phyloP scores from a whole-genome alignment of 1,140 invertebrate genomes.

The Drosophila pruinosa region DNA sequence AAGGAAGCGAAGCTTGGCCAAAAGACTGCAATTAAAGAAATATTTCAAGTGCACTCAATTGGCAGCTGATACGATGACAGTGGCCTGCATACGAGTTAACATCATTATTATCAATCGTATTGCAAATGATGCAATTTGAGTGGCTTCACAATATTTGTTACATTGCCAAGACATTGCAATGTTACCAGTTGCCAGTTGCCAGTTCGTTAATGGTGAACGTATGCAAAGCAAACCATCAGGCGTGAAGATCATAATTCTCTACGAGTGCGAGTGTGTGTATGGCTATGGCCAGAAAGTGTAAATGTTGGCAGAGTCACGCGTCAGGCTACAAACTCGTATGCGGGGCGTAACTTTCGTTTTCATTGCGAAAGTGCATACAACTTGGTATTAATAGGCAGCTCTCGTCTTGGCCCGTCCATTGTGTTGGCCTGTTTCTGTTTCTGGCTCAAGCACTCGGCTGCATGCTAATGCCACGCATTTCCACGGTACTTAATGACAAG shows the following conservation, averaged over 20 bases:
- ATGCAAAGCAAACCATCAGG: conserved; percentile 43
- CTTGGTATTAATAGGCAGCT: conserved; percentile 62
- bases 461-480: conserved; percentile 56
- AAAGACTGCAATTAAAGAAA: neutral
- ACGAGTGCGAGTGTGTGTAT: conserved; percentile 44
- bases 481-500: no score
- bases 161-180: conserved; percentile 63
- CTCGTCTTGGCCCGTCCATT: conserved; percentile 34
- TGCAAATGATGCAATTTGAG: conserved; percentile 64
- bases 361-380: conserved; percentile 80
- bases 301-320: conserved; percentile 70
- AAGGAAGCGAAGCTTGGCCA: conserved; percentile 3
- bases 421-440: conserved; percentile 37
- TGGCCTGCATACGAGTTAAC: conserved; percentile 39
- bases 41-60: conserved; percentile 70
- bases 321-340: conserved; percentile 1
- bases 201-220: conserved; percentile 27
- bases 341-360: conserved; percentile 75
- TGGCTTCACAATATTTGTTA: conserved; percentile 71
- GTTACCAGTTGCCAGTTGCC: conserved; percentile 12
- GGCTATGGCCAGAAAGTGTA: conserved; percentile 69
- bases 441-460: conserved; percentile 31
- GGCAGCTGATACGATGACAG: conserved; percentile 41
- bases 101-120: conserved; percentile 17
- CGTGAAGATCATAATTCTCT: conserved; percentile 78